Percentiles rank a stretch among this genome's conserved stretches.
Conservation (phyloP, 2,888 invertebrate genomes). For the Frankliniella intonsa region DNA sequence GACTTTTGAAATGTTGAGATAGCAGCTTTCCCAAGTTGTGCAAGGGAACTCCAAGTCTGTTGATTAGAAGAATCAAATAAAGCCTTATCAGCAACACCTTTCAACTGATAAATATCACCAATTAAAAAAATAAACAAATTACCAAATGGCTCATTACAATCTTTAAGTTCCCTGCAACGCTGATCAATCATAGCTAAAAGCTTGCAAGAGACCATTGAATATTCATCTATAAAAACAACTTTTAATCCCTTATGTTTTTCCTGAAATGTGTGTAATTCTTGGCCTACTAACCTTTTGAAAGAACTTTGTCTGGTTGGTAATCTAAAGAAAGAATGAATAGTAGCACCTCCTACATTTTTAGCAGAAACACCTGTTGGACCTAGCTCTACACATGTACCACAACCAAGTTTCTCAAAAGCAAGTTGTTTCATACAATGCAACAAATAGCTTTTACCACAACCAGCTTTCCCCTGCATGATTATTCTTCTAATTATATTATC, state of each 20-base stretch:
- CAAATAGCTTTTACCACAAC: not conserved
- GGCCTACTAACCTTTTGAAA: not conserved
- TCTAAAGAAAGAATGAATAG: not conserved
- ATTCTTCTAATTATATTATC: too few relatives aligned
- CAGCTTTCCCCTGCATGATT: too few relatives aligned
- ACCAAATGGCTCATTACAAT: not conserved
- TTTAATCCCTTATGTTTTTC: not conserved
- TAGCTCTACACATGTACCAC: not conserved
- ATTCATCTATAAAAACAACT: not conserved
- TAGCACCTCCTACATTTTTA: not conserved
- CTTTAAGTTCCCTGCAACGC: not conserved
- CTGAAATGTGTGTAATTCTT: not conserved
- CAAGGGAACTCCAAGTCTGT: not conserved
- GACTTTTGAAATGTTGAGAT: not conserved
- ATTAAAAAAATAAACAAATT: not conserved
- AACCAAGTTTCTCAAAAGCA: not conserved
- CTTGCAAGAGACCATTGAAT: not conserved
- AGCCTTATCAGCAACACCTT: not conserved
- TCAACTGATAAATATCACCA: not conserved
- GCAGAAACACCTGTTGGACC: conserved; percentile 1
- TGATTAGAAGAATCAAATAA: not conserved
- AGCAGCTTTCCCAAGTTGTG: not conserved
- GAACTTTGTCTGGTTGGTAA: too few relatives aligned
- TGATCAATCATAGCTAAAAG: not conserved
- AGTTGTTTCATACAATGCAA: too few relatives aligned